Evolutionary conservation across 2,113 vertebrate species (phyloP), one percentile per base, ranked within the genome.

Genomic region (Bostrychus sinensis): DNA sequence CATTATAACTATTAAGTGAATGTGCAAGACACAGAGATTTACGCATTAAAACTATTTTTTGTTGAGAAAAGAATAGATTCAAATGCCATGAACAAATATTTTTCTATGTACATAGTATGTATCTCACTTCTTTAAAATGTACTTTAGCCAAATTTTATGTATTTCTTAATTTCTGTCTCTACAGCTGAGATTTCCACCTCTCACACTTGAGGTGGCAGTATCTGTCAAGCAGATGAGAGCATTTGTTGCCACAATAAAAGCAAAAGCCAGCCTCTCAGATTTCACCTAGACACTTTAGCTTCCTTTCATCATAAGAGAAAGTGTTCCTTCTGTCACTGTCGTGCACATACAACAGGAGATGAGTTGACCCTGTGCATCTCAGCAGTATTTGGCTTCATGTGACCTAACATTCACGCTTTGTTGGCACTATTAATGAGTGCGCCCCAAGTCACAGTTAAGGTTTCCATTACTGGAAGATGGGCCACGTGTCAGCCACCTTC

Each of bases 401-500:
- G 87, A 91, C 82, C 76, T 68, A 66, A 72, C 75, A 68, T 77
- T 86, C 80, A 91, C 63, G 90, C 80, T 89, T 87, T 89, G 83
- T 77, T 91, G 89, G 73, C 75, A 76, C 67, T 89, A 88, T 90
- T 91, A 92, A 92, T 92, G 90, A 91, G 89, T 81, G 82, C 91
- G 75, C 62, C 82, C 70, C 61, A 39, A 68, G 81, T 81, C 54
- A 11, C 48, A 78, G 79, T 63, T 84, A 59, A 77, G 20, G 70
- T 80, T 83, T 60, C 82, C 45, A 75, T 83, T 80, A 75, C 81
- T 78, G 82, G 81, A 89, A 87, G 55, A 26, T 34, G 43, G 57
- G 77, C 80, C 82, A 84, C 72, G 84, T 90, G 88, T 83, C 84
- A 73, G 63, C 65, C 70, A 62, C 65, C 69, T 75, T 70, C 6